Evolutionary conservation across 1,140 invertebrate genomes (phyloP).

Genomic region (Pseudoatta argentina): DNA sequence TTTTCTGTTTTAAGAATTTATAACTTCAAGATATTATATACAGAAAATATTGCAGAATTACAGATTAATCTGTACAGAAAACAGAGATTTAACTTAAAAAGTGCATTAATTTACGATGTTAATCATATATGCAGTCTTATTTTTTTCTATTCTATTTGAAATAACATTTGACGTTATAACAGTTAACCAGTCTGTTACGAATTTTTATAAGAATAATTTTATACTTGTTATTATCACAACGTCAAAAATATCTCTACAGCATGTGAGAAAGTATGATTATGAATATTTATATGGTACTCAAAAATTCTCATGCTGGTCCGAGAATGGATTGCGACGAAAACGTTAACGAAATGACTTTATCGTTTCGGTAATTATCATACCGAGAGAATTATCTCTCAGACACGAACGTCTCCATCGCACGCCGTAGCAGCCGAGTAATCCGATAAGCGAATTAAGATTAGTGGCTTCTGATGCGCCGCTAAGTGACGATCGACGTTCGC

Average conservation of each 20-base stretch:
- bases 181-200: background rate
- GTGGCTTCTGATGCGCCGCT: conserved; percentile 82
- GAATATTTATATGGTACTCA: conserved; percentile 34
- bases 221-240: background rate
- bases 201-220: background rate
- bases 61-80: background rate
- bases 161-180: background rate
- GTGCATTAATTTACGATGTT: too few relatives aligned
- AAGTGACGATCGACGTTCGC: conserved; percentile 82
- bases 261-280: conserved; percentile 8
- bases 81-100: too few relatives aligned
- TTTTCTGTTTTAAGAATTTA: conserved; percentile 5
- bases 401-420: conserved; percentile 83
- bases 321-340: conserved; percentile 22
- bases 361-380: conserved; percentile 82
- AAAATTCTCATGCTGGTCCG: background rate
- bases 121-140: too few relatives aligned
- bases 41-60: background rate
- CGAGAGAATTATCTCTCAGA: conserved; percentile 81
- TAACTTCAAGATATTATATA: background rate
- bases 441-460: conserved; percentile 86
- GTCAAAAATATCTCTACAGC: background rate
- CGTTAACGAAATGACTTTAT: conserved; percentile 51
- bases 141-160: background rate
- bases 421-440: conserved; percentile 77